These are phyloP conservation scores for Aegypius monachus DNA, from an alignment of 2,113 vertebrate genomes.

Conservation along the genomic window DNA sequence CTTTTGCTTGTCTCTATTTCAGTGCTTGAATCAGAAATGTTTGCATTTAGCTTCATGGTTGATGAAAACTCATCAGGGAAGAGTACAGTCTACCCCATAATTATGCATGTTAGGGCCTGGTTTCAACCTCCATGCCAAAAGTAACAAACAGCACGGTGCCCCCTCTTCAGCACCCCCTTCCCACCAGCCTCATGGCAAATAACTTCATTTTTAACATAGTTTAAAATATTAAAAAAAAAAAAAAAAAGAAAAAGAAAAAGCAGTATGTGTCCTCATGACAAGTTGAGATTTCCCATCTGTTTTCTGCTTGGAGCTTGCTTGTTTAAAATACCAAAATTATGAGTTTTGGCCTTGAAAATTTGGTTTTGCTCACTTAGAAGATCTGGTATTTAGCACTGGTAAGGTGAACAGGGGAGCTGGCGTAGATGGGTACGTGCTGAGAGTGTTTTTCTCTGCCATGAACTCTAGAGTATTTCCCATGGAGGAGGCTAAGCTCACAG, in stretches of 20 bases:
- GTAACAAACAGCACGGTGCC: not conserved
- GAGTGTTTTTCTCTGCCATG: not conserved
- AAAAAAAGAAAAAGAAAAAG: not conserved
- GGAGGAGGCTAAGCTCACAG: not conserved
- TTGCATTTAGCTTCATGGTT: not conserved
- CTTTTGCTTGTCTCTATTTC: not conserved
- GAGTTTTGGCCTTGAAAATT: not conserved
- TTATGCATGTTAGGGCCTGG: not conserved
- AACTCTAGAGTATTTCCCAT: not conserved
- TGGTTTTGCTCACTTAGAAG: not conserved
- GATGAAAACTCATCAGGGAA: not conserved
- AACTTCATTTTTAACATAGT: not conserved
- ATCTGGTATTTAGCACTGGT: not conserved
- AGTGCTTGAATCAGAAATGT: not conserved
- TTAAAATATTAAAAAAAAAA: not conserved
- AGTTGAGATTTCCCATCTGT: not conserved
- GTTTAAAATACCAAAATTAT: not conserved
- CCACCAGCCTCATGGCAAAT: not conserved
- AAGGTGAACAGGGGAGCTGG: not conserved
- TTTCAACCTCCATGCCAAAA: slow-evolving; percentile 11
- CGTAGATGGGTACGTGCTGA: not conserved
- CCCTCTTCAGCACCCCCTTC: not conserved
- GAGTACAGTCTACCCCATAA: not conserved
- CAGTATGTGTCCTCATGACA: not conserved
- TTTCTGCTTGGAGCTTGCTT: not conserved